A percentile compares a stretch with the other conserved stretches of the same genome.
Conservation (phyloP, 2,113 vertebrate species). For the Tor tambroides region DNA sequence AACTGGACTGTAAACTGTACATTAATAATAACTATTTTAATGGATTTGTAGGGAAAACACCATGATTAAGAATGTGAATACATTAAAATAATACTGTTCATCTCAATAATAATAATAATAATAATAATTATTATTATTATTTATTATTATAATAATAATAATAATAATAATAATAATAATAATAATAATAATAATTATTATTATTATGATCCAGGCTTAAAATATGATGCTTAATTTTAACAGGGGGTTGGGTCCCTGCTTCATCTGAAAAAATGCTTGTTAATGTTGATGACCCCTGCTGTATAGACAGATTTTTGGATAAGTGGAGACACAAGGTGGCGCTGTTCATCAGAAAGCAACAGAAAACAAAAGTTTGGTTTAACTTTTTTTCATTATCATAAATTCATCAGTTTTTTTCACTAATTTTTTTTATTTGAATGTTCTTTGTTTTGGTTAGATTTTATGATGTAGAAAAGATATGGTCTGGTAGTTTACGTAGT, state of each 20-base stretch:
- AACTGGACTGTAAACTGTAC: neutral
- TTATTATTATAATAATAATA: no score
- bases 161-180: no score
- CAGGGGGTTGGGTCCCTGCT: neutral
- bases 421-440: neutral
- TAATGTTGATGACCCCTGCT: neutral
- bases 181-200: no score
- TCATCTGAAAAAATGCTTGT: neutral
- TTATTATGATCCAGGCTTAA: neutral
- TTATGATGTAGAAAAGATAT: neutral
- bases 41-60: neutral
- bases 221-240: neutral
- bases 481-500: neutral
- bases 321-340: conserved; percentile 22
- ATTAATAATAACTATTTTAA: neutral
- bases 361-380: neutral
- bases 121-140: no score
- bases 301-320: neutral
- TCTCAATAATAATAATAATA: no score
- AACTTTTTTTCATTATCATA: neutral
- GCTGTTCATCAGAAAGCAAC: neutral
- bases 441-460: neutral
- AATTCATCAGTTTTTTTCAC: no score
- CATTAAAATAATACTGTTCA: neutral
- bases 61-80: neutral